A percentile compares a stretch with the other conserved stretches of the same genome.
phyloP scores from a whole-genome alignment of 2,113 vertebrate species.

The Rhabdomys dilectus region DNA sequence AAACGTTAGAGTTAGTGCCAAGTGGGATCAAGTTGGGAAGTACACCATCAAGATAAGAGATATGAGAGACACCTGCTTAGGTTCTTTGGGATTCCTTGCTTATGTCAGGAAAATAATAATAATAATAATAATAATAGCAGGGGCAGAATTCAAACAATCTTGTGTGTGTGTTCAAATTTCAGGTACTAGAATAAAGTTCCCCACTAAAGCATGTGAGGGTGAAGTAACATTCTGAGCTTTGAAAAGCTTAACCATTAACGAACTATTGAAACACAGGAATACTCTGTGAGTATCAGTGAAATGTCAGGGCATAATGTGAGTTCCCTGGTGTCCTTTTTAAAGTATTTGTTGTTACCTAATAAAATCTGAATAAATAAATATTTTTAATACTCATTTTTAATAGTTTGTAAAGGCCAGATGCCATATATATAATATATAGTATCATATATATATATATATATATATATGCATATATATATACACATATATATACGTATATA shows the following conservation, averaged over 20 bases:
- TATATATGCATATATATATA: no score
- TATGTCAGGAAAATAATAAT: not conserved
- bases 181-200: not conserved
- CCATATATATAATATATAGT: no score
- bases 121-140: no score
- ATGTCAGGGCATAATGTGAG: not conserved
- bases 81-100: not conserved
- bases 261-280: not conserved
- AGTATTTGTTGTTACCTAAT: not conserved
- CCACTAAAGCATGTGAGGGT: not conserved
- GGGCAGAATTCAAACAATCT: not conserved
- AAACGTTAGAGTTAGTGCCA: not conserved
- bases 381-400: no score
- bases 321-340: not conserved
- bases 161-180: not conserved
- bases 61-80: not conserved
- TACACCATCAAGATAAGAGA: not conserved
- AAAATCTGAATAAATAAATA: not conserved
- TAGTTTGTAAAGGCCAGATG: not conserved
- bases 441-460: no score
- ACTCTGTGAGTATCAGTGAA: not conserved
- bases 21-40: not conserved
- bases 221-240: not conserved
- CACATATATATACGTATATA: no score
- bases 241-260: not conserved